Conservation (phyloP, 1,140 invertebrate species). For the Nebria ingens region DNA sequence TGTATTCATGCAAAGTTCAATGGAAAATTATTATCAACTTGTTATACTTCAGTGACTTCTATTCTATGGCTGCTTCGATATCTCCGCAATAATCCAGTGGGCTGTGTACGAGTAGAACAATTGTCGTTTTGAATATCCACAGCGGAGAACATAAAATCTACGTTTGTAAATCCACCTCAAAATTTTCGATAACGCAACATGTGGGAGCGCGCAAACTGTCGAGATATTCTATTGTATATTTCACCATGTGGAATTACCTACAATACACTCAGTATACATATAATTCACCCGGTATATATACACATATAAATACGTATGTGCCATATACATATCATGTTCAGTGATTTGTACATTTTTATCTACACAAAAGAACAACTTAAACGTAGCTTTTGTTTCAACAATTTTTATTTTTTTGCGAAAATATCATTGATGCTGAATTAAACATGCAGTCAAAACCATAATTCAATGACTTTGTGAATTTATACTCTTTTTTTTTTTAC, state of each 20-base stretch:
- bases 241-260: background rate
- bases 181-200: background rate
- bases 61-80: background rate
- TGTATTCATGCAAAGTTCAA: no score
- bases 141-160: no score
- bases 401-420: no score
- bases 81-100: background rate
- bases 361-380: constrained; percentile 2
- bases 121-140: background rate
- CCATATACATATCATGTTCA: background rate
- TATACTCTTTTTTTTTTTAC: no score
- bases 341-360: constrained; percentile 2
- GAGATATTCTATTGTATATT: constrained; percentile 2
- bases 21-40: no score
- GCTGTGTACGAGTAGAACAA: background rate
- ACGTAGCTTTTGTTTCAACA: constrained; percentile 2
- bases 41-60: background rate
- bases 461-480: no score
- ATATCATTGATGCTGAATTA: no score
- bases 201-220: background rate
- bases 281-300: background rate
- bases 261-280: background rate
- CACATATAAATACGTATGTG: background rate
- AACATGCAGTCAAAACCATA: no score
- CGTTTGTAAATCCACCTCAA: background rate